phyloP scores from a whole-genome alignment of 1,140 invertebrate genomes.

The Augochlora pura region DNA sequence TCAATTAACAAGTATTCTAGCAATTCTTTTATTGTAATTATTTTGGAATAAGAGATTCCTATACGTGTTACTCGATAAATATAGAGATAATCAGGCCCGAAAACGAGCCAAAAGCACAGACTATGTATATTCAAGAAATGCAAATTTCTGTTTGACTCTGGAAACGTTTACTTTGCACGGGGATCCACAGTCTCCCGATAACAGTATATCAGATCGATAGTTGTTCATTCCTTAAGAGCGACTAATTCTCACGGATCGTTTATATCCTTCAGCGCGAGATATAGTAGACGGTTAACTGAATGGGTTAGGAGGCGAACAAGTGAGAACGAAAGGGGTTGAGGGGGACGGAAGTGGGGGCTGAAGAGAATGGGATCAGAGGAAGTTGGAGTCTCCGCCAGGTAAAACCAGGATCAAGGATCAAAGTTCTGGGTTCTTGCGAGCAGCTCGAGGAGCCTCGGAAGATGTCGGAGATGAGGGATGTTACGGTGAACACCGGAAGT shows the following conservation, averaged over 20 bases:
- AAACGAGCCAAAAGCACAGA: no score
- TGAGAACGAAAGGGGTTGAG: neutral
- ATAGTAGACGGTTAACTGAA: neutral
- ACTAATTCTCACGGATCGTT: neutral
- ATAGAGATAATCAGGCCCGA: no score
- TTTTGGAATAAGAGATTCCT: no score
- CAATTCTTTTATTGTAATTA: no score
- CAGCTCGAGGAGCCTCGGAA: slow-evolving; percentile 35
- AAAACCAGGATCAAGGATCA: slow-evolving; percentile 62
- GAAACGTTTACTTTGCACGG: no score
- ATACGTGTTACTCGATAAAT: no score
- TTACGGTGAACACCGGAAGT: slow-evolving; percentile 31
- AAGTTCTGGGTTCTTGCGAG: slow-evolving; percentile 60
- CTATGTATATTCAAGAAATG: no score
- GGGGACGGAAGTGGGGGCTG: neutral
- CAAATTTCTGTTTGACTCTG: no score
- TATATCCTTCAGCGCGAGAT: neutral
- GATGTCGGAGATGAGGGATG: slow-evolving; percentile 39
- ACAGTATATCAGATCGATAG: neutral
- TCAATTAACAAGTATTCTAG: no score
- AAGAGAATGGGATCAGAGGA: slow-evolving; percentile 37
- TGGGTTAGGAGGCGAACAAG: slow-evolving; percentile 9
- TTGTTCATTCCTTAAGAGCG: neutral
- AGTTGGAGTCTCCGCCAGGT: slow-evolving; percentile 53
- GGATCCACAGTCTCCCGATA: no score